Conservation (phyloP, 2,888 invertebrate genomes). For the Peribatodes rhomboidaria region DNA sequence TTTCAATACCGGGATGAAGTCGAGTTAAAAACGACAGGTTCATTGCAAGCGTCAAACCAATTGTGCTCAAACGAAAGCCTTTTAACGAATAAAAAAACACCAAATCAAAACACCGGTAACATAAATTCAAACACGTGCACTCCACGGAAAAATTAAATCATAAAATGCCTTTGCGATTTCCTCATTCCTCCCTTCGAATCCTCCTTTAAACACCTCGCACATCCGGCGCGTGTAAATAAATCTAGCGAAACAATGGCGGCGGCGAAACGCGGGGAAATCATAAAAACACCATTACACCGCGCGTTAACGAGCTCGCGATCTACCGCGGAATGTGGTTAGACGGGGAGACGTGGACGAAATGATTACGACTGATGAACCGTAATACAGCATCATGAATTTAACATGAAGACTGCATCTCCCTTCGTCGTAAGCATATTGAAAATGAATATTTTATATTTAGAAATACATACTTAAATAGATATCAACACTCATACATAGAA, state of each 20-base stretch:
- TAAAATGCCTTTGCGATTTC: constrained; percentile 47
- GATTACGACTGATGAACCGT: neutral
- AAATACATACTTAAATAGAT: too few relatives aligned
- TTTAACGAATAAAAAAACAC: constrained; percentile 11
- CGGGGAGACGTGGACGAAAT: constrained; percentile 13
- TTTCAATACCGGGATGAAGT: too few relatives aligned
- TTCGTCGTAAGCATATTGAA: too few relatives aligned
- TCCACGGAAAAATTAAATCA: constrained; percentile 47
- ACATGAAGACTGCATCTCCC: too few relatives aligned
- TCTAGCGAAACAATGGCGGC: constrained; percentile 68
- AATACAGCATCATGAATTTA: neutral
- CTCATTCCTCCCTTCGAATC: constrained; percentile 42
- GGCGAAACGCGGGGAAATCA: constrained; percentile 58
- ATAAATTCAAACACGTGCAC: constrained; percentile 32
- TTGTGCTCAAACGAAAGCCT: too few relatives aligned
- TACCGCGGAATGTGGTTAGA: constrained; percentile 39
- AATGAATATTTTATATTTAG: too few relatives aligned
- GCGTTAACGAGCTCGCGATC: constrained; percentile 62
- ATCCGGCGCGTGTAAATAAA: constrained; percentile 63
- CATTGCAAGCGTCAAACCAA: too few relatives aligned
- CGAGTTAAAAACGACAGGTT: too few relatives aligned
- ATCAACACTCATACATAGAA: too few relatives aligned
- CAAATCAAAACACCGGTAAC: constrained; percentile 23
- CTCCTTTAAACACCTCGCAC: constrained; percentile 64
- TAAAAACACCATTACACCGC: constrained; percentile 70